Conservation (phyloP, 2,888 invertebrate genomes). For the Periphyllus acericola region DNA sequence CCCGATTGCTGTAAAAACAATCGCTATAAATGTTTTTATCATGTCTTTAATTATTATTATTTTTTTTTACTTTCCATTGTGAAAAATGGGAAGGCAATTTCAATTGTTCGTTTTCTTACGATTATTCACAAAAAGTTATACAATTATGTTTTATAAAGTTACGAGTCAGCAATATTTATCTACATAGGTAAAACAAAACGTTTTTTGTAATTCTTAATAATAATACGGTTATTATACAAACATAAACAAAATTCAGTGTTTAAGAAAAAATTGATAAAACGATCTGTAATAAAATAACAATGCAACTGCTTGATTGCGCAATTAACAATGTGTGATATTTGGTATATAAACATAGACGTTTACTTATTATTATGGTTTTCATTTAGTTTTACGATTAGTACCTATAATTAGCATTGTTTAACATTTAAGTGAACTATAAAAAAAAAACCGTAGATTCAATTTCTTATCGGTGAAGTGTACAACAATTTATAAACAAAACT, state of each 20-base stretch:
- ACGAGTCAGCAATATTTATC: not conserved
- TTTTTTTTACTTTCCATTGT: not conserved
- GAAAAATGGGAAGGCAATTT: constrained; percentile 13
- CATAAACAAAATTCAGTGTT: not conserved
- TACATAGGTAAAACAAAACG: not conserved
- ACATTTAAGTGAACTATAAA: too few species aligned
- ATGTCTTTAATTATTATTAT: not conserved
- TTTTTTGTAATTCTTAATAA: not conserved
- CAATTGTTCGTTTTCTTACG: constrained; percentile 32
- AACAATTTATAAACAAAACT: too few species aligned
- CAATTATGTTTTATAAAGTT: not conserved
- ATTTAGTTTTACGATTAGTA: not conserved
- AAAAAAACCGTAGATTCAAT: too few species aligned
- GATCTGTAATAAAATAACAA: not conserved
- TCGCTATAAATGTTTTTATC: not conserved
- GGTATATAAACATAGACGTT: not conserved
- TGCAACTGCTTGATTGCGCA: not conserved
- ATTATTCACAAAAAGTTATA: constrained; percentile 2
- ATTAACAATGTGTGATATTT: not conserved
- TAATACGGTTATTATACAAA: not conserved
- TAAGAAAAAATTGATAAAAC: not conserved
- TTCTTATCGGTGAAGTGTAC: too few species aligned
- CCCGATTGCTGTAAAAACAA: not conserved
- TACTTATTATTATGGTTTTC: not conserved
- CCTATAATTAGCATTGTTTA: not conserved